These are phyloP conservation scores for Anastrepha ludens DNA, from an alignment of 1,140 invertebrate genomes.

Conservation along the genomic window DNA sequence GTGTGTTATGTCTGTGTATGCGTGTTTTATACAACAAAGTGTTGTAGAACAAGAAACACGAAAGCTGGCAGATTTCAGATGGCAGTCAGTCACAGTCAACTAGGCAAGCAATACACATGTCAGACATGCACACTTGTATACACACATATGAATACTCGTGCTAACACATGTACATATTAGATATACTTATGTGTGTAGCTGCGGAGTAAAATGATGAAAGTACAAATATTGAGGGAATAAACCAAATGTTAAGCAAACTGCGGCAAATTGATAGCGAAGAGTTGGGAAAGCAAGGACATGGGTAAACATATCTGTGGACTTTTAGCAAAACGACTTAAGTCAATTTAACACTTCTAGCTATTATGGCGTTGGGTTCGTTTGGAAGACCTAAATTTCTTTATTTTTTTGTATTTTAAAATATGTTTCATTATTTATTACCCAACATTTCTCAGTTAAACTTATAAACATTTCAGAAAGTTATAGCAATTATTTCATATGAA, in stretches of 20 bases:
- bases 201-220: not conserved
- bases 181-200: too few relatives aligned
- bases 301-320: not conserved
- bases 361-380: too few relatives aligned
- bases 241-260: not conserved
- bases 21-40: not conserved
- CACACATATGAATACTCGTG: not conserved
- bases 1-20: not conserved
- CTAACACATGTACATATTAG: not conserved
- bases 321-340: too few relatives aligned
- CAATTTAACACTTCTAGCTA: too few relatives aligned
- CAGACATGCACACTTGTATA: not conserved
- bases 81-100: constrained; percentile 33
- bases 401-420: too few relatives aligned
- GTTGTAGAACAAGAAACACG: not conserved
- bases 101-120: not conserved
- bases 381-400: too few relatives aligned
- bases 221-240: constrained; percentile 26
- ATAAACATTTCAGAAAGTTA: too few relatives aligned
- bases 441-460: too few relatives aligned
- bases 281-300: not conserved
- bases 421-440: too few relatives aligned
- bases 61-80: not conserved
- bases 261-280: not conserved
- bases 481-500: too few relatives aligned